phyloP scores from a whole-genome alignment of 1,140 invertebrate genomes.

The Listronotus oregonensis region DNA sequence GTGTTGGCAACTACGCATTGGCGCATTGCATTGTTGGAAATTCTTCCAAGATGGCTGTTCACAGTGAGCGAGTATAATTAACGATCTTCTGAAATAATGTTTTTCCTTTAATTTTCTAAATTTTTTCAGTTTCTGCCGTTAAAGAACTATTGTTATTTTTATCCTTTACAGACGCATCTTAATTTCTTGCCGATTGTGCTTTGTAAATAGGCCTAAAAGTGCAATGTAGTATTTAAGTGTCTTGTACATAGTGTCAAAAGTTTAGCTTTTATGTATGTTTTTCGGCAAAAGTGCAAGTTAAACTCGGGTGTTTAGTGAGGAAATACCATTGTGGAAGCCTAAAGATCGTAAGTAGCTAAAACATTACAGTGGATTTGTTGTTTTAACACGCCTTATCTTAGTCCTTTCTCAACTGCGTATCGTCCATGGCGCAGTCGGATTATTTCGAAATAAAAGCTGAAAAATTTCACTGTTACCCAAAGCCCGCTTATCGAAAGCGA shows the following conservation, averaged over 20 bases:
- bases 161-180: conserved; percentile 11
- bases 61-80: conserved; percentile 39
- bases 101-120: conserved; percentile 31
- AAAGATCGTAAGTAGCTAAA: conserved; percentile 9
- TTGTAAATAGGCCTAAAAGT: conserved; percentile 23
- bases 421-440: conserved; percentile 23
- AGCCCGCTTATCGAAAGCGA: not conserved
- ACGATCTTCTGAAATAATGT: conserved; percentile 37
- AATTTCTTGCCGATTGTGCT: conserved; percentile 16
- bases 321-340: not conserved
- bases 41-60: conserved; percentile 38
- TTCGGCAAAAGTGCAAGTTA: conserved; percentile 15
- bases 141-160: conserved; percentile 20
- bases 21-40: no score
- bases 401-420: conserved; percentile 18
- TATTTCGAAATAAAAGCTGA: conserved; percentile 31
- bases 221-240: conserved; percentile 41
- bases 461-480: conserved; percentile 12
- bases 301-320: conserved; percentile 10
- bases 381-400: conserved; percentile 21
- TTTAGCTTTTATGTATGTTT: conserved; percentile 28
- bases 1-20: no score
- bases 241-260: conserved; percentile 23
- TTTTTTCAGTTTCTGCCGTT: conserved; percentile 19
- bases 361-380: conserved; percentile 2